These are phyloP conservation scores for Nymphalis io DNA, from an alignment of 1,140 invertebrate genomes.

Conservation along the genomic window DNA sequence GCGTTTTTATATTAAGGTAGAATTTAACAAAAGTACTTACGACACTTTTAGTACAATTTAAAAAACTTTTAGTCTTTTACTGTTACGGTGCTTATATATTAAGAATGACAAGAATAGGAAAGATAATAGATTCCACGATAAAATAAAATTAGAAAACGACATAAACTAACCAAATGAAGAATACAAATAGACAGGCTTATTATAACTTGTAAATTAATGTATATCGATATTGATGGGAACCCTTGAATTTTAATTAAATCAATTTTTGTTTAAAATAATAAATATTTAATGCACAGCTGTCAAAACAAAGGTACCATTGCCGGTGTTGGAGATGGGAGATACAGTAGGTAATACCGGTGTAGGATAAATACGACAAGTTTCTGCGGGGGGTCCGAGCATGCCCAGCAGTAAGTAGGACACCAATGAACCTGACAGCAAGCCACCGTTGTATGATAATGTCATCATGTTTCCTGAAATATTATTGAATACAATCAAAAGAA, in stretches of 20 bases:
- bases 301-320: slow-evolving; percentile 48
- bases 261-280: no score
- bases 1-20: no score
- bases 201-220: no score
- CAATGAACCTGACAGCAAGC: slow-evolving; percentile 90
- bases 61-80: no score
- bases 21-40: no score
- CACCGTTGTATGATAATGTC: slow-evolving; percentile 94
- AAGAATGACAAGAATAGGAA: no score
- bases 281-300: slow-evolving; percentile 23
- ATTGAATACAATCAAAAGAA: neutral
- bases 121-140: no score
- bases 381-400: slow-evolving; percentile 83
- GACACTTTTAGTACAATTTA: no score
- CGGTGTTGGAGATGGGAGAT: slow-evolving; percentile 44
- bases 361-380: slow-evolving; percentile 58
- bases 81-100: no score
- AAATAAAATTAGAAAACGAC: no score
- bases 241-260: neutral
- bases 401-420: slow-evolving; percentile 91
- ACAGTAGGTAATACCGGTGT: slow-evolving; percentile 62
- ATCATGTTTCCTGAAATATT: slow-evolving; percentile 91
- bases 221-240: neutral
- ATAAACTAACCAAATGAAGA: no score
- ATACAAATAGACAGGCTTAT: no score